Base-by-base conservation (phyloP, 30 jellyfish, hydroid and myxozoan species). In the Nemopilema nomurai region DNA sequence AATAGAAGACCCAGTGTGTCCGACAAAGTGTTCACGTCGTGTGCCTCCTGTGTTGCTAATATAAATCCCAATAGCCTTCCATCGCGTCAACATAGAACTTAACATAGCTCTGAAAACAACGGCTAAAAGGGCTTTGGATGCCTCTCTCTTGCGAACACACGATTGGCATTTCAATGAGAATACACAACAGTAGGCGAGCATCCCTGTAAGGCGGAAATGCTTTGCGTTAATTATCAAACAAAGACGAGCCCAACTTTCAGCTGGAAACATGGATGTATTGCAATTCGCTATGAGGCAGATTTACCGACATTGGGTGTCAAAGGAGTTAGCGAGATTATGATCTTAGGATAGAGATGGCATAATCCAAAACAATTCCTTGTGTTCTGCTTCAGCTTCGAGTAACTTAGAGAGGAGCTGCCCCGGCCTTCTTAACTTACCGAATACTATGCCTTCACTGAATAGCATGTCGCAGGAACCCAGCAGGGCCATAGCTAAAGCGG, bases 11-110 rank as follows among this genome's bases (percentile, higher is more conserved):
- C 30, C 76, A 23, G 76, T 21, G 76, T 32, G 76, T 67, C 23
- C 33, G 21, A 67, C 76, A 67, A 67, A 19, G 22, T 32, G 31
- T 17, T 67, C 76, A 31, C 31, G 21, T 23, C 31, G 76, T 28
- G 33, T 67, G 76, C 76, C 76, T 67, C 76, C 76, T 67, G 76
- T 23, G 76, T 31, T 23, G 33, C 33, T 67, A 67, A 67, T 31
- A 67, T 28, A 67, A 16, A 23, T 1, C 21, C 76, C n/a, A 31
- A 18, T 67, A 1, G 30, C 57, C 57, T 41, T 6, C 57, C 57
- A 13, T 41, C 13, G 57, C 57, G 57, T 41, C 57, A 41, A 41
- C 57, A 41, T 41, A 41, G 13, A 41, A 41, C 57, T 41, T 41
- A 41, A 41, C 57, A 41, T 41, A 41, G 13, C 57, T 41, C 6